Percentiles rank a stretch among this genome's conserved stretches.
phyloP scores from a whole-genome alignment of 1,140 invertebrate species.

The Drosophila navojoa region DNA sequence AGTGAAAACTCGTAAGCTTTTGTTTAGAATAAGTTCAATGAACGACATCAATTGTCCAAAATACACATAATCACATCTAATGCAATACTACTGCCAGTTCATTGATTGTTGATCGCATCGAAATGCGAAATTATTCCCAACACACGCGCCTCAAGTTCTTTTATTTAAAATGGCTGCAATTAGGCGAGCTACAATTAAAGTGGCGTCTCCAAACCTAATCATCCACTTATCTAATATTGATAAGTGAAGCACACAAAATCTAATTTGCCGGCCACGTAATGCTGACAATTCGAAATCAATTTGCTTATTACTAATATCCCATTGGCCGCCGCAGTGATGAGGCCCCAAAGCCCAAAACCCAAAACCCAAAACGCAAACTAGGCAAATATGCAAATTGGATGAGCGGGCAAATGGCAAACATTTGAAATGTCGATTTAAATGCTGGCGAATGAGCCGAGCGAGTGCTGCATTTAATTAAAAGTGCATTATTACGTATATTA shows the following conservation, averaged over 20 bases:
- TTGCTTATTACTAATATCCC: slow-evolving; percentile 70
- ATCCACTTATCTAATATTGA: slow-evolving; percentile 62
- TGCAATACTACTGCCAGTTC: no score
- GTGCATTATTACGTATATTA: slow-evolving; percentile 76
- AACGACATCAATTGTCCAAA: no score
- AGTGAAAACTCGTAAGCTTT: no score
- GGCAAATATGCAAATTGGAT: slow-evolving; percentile 70
- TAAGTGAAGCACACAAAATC: slow-evolving; percentile 52
- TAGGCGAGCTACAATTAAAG: slow-evolving; percentile 17
- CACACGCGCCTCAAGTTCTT: neutral
- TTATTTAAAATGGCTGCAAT: neutral
- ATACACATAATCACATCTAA: no score
- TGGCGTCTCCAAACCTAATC: slow-evolving; percentile 20
- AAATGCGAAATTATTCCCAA: no score
- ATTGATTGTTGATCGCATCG: no score
- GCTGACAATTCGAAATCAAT: slow-evolving; percentile 78
- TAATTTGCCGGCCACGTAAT: slow-evolving; percentile 66
- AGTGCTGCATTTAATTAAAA: slow-evolving; percentile 75
- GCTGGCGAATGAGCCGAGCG: slow-evolving; percentile 16
- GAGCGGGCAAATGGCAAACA: slow-evolving; percentile 50
- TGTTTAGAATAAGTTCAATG: no score
- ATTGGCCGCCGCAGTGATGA: slow-evolving; percentile 16
- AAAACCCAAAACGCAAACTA: slow-evolving; percentile 46
- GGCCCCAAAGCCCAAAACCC: slow-evolving; percentile 8
- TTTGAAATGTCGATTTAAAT: slow-evolving; percentile 59